Conservation (phyloP, 2,888 invertebrate genomes). For the Pseudococcus viburni region DNA sequence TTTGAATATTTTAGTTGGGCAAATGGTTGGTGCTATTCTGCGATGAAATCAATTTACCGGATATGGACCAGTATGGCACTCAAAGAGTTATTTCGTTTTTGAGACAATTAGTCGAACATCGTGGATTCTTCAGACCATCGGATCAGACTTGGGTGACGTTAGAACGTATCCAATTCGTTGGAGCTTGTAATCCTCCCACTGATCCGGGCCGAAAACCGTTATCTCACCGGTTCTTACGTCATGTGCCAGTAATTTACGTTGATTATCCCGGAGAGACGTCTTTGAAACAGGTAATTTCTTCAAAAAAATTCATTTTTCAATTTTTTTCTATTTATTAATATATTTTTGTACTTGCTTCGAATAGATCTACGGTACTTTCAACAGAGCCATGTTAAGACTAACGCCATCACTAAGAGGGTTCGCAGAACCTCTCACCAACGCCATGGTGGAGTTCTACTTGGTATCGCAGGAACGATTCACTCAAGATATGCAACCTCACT, state of each 20-base stretch:
- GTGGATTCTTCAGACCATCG: slow-evolving; percentile 81
- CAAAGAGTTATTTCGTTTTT: slow-evolving; percentile 99
- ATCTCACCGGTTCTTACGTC: slow-evolving; percentile 89
- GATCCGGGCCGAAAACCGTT: slow-evolving; percentile 98
- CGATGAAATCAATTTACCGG: slow-evolving; percentile 99
- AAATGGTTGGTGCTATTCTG: slow-evolving; percentile 99
- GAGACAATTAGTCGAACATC: slow-evolving; percentile 96
- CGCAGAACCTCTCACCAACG: slow-evolving; percentile 96
- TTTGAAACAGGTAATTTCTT: slow-evolving; percentile 81
- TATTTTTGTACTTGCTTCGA: slow-evolving; percentile 1
- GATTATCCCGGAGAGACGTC: slow-evolving; percentile 99
- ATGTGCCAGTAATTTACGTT: slow-evolving; percentile 98
- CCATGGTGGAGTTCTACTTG: slow-evolving; percentile 99
- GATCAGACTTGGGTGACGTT: slow-evolving; percentile 98
- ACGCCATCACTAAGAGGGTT: slow-evolving; percentile 92
- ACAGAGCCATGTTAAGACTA: slow-evolving; percentile 96
- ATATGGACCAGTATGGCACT: slow-evolving; percentile 97
- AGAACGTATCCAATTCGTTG: slow-evolving; percentile 99
- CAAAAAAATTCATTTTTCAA: not conserved
- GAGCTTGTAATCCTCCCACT: slow-evolving; percentile 99
- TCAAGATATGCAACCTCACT: slow-evolving; percentile 99
- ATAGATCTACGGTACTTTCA: slow-evolving; percentile 98
- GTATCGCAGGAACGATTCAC: slow-evolving; percentile 98
- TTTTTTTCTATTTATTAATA: not conserved
- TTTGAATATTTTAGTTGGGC: slow-evolving; percentile 78